Evolutionary conservation across 2,888 invertebrate genomes (phyloP), one percentile per base, ranked within the genome.

Genomic region (Epirrhoe alternata): DNA sequence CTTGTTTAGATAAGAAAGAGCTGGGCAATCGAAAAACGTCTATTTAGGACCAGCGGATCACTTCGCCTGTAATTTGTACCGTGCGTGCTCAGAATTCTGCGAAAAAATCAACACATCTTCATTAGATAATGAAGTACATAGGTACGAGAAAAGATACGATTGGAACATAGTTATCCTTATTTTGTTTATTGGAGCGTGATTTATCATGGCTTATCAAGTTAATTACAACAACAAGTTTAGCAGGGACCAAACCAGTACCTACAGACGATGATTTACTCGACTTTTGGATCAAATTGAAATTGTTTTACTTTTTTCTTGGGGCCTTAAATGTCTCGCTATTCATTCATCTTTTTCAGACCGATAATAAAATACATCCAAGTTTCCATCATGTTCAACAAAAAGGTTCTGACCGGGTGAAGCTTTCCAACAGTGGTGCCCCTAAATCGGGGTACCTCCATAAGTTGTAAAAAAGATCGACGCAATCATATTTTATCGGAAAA

Each of bases 401-500:
- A 63, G 24, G 54, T 64, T 51, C 56, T 59, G 42, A 33, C 65
- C 35, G 53, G 56, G 5, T 31, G 42, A 62, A 66, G 64, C 69
- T 66, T 57, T 57, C 68, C 76, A 74, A 77, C 74, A 75, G 69
- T 72, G 70, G 73, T 75, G 71, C 71, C 74, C 67, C 69, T 60
- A 70, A 71, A 69, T 70, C 73, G 73, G 69, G 74, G 64, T 54
- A 64, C 67, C 49, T 60, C 66, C 70, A 76, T 74, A 77, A 75
- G 86, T 81, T 87, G 88, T 90, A 90, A 89, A 89, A 87, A 88
- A 85, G 83, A 87, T 86, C 84, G 81, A 79, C 76, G 83, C 87
- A 90, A 91, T 90, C 89, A 91, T 91, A 90, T 90, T 89, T 91
- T 89, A 91, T 89, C 85, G 86, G 78, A 77, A 82, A 84, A 85